Evolutionary conservation across 2,888 invertebrate species (phyloP).

Genomic region (Teinopalpus imperialis): DNA sequence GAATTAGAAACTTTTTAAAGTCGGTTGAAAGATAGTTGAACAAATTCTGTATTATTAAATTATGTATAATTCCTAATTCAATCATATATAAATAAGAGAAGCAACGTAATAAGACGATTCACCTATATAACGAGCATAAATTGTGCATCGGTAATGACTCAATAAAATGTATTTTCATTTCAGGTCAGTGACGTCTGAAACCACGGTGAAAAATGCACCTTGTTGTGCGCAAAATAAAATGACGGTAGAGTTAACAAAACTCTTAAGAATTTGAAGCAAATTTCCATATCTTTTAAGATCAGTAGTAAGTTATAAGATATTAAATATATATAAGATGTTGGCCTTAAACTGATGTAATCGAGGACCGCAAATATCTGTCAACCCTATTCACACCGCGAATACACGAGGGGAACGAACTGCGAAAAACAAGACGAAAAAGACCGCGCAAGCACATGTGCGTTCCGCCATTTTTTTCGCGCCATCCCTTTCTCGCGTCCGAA

Average conservation of each 20-base stretch:
- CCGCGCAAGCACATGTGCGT: constrained; percentile 77
- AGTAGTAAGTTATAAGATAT: too few relatives aligned
- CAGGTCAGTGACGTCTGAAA: constrained; percentile 10
- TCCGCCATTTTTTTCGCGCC: constrained; percentile 70
- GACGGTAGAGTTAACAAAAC: too few relatives aligned
- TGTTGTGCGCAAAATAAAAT: not conserved
- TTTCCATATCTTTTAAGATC: too few relatives aligned
- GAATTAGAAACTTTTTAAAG: too few relatives aligned
- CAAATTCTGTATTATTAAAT: too few relatives aligned
- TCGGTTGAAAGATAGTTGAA: too few relatives aligned
- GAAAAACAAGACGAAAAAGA: constrained; percentile 76
- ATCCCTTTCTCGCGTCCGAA: constrained; percentile 67
- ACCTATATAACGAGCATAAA: too few relatives aligned
- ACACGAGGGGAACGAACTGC: constrained; percentile 75
- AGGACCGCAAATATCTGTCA: constrained; percentile 8
- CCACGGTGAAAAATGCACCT: constrained; percentile 13
- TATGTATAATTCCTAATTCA: too few relatives aligned
- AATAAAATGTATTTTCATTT: constrained; percentile 8
- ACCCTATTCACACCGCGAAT: constrained; percentile 46
- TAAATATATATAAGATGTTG: too few relatives aligned
- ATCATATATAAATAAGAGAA: too few relatives aligned
- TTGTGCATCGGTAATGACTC: constrained; percentile 6
- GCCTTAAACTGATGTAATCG: not conserved
- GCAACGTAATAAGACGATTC: too few relatives aligned
- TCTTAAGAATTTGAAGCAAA: too few relatives aligned